phyloP scores from a whole-genome alignment of 1,140 invertebrate genomes.

The Lasioglossum albipes region DNA sequence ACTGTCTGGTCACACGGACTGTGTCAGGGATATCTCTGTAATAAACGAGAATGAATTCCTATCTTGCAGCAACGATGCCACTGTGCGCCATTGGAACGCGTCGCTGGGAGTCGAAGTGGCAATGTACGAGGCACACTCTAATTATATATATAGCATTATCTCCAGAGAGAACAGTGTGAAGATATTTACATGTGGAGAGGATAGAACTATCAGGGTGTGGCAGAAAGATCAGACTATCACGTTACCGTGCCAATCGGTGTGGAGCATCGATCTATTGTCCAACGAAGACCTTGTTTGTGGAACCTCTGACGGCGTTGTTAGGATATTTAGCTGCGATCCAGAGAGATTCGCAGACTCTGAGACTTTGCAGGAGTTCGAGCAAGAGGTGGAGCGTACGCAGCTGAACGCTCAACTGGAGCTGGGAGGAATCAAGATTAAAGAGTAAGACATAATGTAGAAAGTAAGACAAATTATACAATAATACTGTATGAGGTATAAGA shows the following conservation, averaged over 20 bases:
- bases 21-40: slow-evolving; percentile 89
- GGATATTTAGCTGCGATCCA: slow-evolving; percentile 90
- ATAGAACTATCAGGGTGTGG: slow-evolving; percentile 93
- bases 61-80: slow-evolving; percentile 95
- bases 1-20: slow-evolving; percentile 91
- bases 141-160: slow-evolving; percentile 87
- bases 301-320: slow-evolving; percentile 90
- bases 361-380: slow-evolving; percentile 85
- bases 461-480: not conserved
- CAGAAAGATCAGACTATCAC: slow-evolving; percentile 86
- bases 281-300: slow-evolving; percentile 96
- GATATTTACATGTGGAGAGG: slow-evolving; percentile 91
- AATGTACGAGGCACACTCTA: slow-evolving; percentile 89
- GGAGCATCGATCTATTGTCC: slow-evolving; percentile 89
- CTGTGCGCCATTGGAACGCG: slow-evolving; percentile 89
- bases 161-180: slow-evolving; percentile 57
- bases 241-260: slow-evolving; percentile 93
- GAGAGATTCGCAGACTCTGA: slow-evolving; percentile 84
- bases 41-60: slow-evolving; percentile 87
- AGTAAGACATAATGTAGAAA: slow-evolving; percentile 80
- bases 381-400: slow-evolving; percentile 84
- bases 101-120: slow-evolving; percentile 88
- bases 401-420: slow-evolving; percentile 84
- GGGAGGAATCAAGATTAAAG: slow-evolving; percentile 90
- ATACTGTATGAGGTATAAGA: not conserved